Evolutionary conservation across 2,797 vertebrate species (phyloP), one percentile per base, ranked within the genome.

Genomic region (Danio aesculapii): DNA sequence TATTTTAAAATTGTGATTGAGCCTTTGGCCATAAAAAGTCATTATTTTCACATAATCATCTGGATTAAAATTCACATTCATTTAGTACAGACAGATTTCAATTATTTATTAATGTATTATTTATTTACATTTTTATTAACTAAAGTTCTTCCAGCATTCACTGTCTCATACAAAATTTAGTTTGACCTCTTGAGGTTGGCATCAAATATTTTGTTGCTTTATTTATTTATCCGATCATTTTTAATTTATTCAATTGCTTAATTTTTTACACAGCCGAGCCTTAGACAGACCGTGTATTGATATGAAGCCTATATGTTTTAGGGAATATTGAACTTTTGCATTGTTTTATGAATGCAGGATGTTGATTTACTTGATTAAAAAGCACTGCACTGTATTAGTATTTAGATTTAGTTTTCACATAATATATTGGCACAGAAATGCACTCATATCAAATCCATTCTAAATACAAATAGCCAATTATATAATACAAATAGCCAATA

Each of bases 181-280:
- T 71, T 71, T 17, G 30, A 55, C 68, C 39, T 43, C n/a, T 16
- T 43, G 30, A 43, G 30, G 68, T 41, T 70, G 3, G 50, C 10
- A 10, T 41, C 41, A 50, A 17, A 71, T 55, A 55, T 55, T 70
- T 55, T 55, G 16, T 70, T 70, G 30, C 9, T 41, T 70, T 41
- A 69, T 52, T 53, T 53, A 53, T 70, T 30, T 30, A 30, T 30
- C 41, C 41, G 30, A 70, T 70, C 11, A 55, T 55, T 53, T 71
- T 6, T 43, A 19, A 55, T 55, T 17, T 71, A 70, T 55, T 55
- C 0, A 43, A 5, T 70, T 53, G 9, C 50, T 55, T 43, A n/a
- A 55, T 13, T 70, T 17, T 9, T 17, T 17, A 2, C 39, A 30
- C 30, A 30, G 30, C 30, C 30, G 30, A 30, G 30, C 30, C 30